Conservation (phyloP, 2,888 invertebrate species). For the Lissocephala sabroskyi region DNA sequence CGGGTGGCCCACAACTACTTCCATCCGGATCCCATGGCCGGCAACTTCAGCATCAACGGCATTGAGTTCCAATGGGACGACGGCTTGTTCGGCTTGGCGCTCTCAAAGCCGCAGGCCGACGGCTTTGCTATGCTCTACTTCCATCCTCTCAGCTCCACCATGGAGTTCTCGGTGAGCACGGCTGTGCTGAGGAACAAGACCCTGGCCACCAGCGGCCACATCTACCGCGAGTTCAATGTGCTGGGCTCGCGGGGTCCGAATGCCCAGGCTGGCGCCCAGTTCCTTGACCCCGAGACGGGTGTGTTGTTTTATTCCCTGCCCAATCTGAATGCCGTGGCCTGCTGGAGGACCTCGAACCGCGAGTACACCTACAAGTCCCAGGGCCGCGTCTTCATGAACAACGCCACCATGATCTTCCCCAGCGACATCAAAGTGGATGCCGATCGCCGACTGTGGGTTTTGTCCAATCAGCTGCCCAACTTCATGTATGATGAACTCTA, state of each 20-base stretch:
- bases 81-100: constrained; percentile 82
- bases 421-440: constrained; percentile 85
- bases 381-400: constrained; percentile 81
- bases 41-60: constrained; percentile 82
- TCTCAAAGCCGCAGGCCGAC: constrained; percentile 78
- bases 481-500: constrained; percentile 81
- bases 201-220: constrained; percentile 72
- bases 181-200: constrained; percentile 78
- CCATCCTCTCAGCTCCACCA: constrained; percentile 84
- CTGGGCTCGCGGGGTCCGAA: constrained; percentile 81
- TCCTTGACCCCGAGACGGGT: constrained; percentile 80
- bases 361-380: constrained; percentile 81
- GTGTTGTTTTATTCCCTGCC: constrained; percentile 84
- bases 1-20: constrained; percentile 81
- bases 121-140: constrained; percentile 84
- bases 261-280: constrained; percentile 82
- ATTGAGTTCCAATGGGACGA: constrained; percentile 83
- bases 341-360: constrained; percentile 82
- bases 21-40: constrained; percentile 81
- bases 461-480: constrained; percentile 81
- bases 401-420: constrained; percentile 82
- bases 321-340: constrained; percentile 83
- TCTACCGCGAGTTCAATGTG: constrained; percentile 78
- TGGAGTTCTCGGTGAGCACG: constrained; percentile 84
- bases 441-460: constrained; percentile 81